Conservation (phyloP, 2,888 invertebrate species). For the Tortricodes alternella region DNA sequence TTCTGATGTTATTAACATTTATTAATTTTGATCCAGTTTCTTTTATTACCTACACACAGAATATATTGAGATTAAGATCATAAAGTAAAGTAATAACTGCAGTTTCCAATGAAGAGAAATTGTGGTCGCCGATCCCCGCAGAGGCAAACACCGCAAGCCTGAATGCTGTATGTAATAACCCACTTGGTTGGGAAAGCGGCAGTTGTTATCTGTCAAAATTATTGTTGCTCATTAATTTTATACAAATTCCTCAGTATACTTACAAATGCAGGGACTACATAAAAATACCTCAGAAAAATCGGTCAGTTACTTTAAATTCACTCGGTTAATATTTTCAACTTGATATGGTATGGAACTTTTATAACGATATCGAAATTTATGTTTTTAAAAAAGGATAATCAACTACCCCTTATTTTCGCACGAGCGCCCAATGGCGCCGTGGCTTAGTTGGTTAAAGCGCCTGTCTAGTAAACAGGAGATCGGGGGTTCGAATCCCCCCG, state of each 20-base stretch:
- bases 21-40: neutral
- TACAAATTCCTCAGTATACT: constrained; percentile 25
- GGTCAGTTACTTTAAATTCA: neutral
- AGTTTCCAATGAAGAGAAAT: constrained; percentile 40
- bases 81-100: constrained; percentile 41
- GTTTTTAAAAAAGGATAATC: constrained; percentile 15
- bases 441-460: constrained; percentile 83
- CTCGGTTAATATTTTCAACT: constrained; percentile 3
- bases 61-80: constrained; percentile 37
- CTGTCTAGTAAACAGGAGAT: constrained; percentile 83
- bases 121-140: constrained; percentile 50
- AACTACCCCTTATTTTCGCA: constrained; percentile 47
- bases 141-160: constrained; percentile 72
- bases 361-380: neutral
- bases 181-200: constrained; percentile 85
- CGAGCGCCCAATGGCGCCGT: constrained; percentile 62
- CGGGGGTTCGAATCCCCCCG: constrained; percentile 83
- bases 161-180: constrained; percentile 77
- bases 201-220: constrained; percentile 83
- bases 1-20: too few relatives aligned
- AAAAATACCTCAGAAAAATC: constrained; percentile 16
- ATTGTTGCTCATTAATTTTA: constrained; percentile 33
- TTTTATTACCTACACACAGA: neutral
- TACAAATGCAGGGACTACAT: constrained; percentile 17
- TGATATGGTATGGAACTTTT: neutral